Percentiles rank a stretch among this genome's conserved stretches.
Conservation (phyloP, 1,140 invertebrate species). For the Aphelinus atriplicis region DNA sequence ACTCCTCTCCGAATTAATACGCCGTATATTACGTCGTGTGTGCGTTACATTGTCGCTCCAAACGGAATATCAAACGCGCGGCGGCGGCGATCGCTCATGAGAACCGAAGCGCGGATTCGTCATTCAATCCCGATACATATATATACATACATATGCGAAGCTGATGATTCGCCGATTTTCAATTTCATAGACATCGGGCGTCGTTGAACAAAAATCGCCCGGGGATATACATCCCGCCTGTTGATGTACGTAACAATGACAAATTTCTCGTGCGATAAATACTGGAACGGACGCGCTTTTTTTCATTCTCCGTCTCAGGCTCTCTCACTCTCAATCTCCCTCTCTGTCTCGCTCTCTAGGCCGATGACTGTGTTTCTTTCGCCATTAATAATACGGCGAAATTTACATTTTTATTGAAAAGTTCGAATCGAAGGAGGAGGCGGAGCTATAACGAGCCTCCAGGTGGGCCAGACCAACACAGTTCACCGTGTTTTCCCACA, state of each 20-base stretch:
- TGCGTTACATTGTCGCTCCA: background rate
- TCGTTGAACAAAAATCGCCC: constrained; percentile 12
- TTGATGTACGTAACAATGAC: constrained; percentile 19
- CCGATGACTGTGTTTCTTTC: constrained; percentile 30
- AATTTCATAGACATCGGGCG: constrained; percentile 14
- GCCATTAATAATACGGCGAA: constrained; percentile 32
- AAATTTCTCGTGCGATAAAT: constrained; percentile 26
- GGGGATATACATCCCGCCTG: background rate
- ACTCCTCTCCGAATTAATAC: constrained; percentile 3
- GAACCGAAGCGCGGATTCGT: too few species aligned
- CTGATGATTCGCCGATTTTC: constrained; percentile 18
- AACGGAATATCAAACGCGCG: background rate
- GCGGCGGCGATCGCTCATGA: too few species aligned
- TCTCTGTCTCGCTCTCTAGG: too few species aligned
- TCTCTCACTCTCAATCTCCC: too few species aligned
- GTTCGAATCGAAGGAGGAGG: constrained; percentile 30
- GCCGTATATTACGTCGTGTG: background rate
- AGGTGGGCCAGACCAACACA: constrained; percentile 29
- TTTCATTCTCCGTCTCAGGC: background rate
- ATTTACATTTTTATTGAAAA: constrained; percentile 44
- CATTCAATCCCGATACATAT: too few species aligned
- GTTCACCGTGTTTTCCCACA: constrained; percentile 32
- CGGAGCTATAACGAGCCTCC: constrained; percentile 20
- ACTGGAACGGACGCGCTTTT: background rate
- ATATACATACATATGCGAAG: too few species aligned